These are phyloP conservation scores for Lasius fuliginosus DNA, from an alignment of 2,888 invertebrate species.

Conservation along the genomic window DNA sequence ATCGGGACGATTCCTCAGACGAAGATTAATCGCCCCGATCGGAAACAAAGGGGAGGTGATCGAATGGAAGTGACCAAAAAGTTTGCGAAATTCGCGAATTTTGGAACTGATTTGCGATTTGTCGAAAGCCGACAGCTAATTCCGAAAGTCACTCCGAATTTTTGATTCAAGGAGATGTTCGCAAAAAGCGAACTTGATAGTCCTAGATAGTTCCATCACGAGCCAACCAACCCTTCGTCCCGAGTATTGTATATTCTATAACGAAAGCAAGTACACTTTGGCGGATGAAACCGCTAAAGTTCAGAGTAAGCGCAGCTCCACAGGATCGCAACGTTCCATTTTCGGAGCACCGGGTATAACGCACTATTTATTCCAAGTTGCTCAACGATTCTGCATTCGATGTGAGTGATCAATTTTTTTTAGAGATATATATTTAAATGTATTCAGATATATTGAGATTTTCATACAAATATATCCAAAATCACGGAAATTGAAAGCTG, in stretches of 20 bases:
- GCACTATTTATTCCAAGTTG: neutral
- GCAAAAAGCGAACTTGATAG: neutral
- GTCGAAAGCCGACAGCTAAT: conserved; percentile 18
- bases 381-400: neutral
- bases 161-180: conserved; percentile 12
- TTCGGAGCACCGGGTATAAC: neutral
- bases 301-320: neutral
- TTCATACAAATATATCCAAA: neutral
- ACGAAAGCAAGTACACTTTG: neutral
- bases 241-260: conserved; percentile 2
- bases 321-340: conserved; percentile 16
- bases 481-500: neutral
- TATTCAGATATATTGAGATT: neutral
- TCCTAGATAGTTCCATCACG: conserved; percentile 13
- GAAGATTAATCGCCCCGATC: conserved; percentile 35
- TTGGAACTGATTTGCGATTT: neutral
- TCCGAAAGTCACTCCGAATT: neutral
- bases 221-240: conserved; percentile 43
- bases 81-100: neutral
- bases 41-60: conserved; percentile 49
- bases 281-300: neutral
- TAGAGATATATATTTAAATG: neutral
- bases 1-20: conserved; percentile 39
- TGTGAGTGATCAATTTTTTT: neutral
- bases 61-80: neutral